A percentile compares a stretch with the other conserved stretches of the same genome.
phyloP scores from a whole-genome alignment of 2,797 vertebrate genomes.

The Rhadinocentrus ornatus region DNA sequence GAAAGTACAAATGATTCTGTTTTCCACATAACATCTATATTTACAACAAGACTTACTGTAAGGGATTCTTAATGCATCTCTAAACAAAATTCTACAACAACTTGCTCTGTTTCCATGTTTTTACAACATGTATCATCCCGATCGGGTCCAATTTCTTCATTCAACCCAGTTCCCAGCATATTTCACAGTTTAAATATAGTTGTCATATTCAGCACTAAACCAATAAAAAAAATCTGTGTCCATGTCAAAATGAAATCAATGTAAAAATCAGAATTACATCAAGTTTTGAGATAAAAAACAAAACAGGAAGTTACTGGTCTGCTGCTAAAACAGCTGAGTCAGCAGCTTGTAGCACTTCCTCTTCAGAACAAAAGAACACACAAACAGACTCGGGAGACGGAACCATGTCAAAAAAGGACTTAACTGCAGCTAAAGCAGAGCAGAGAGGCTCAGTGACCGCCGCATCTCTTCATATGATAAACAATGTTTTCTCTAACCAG shows the following conservation, averaged over 20 bases:
- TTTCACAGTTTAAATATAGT: background rate
- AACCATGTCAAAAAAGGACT: slow-evolving; percentile 3
- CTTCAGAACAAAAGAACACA: slow-evolving; percentile 1
- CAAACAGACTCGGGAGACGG: background rate
- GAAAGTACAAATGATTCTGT: background rate
- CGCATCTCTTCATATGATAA: background rate
- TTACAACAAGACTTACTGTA: background rate
- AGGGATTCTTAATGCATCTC: background rate
- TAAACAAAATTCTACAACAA: background rate
- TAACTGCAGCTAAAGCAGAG: background rate
- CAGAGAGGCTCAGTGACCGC: background rate
- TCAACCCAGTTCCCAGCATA: background rate
- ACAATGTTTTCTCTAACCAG: background rate
- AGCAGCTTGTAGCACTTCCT: slow-evolving; percentile 45
- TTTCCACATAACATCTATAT: background rate
- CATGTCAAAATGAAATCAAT: no score
- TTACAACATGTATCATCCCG: no score
- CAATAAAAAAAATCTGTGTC: no score
- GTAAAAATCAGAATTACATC: background rate
- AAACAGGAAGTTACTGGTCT: slow-evolving; percentile 38
- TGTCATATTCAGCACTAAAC: background rate
- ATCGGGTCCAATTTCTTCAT: background rate
- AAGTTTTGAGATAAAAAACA: background rate
- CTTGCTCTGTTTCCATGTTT: background rate
- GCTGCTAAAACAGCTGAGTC: background rate